Evolutionary conservation across 2,113 vertebrate species (phyloP), one percentile per base, ranked within the genome.

Genomic region (Tringa solitaria): DNA sequence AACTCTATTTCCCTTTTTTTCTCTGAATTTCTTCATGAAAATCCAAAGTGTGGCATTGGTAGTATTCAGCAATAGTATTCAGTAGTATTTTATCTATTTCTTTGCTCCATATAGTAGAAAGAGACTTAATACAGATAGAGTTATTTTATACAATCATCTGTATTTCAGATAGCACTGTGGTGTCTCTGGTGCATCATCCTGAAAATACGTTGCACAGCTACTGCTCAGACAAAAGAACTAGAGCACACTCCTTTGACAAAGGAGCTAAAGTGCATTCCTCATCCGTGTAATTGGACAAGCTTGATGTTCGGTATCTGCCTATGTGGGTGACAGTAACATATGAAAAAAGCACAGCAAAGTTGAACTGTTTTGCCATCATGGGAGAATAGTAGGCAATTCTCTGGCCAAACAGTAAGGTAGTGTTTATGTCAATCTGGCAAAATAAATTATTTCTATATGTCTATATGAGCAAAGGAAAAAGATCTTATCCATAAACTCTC

Each of bases 161-260:
- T 6, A 23, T 41, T 84, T 89, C 68, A 89, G 53, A 73, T 1
- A 73, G 63, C 22, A 28, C 26, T 64, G 33, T 6, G 16, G 37
- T 19, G 37, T 22, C 37, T 68, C 67, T 1, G 0, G 13, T 4
- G 30, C 54, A 80, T 18, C 30, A 46, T 70, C 39, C 51, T 51
- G 26, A 83, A 19, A 60, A 80, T 30, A 14, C 8, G 57, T 57
- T 7, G 7, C 60, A 70, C 8, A 78, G 46, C 46, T 78, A 26
- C 63, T 87, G 43, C 48, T 95, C 76, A 48, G 45, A 82, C 59
- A 89, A 78, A 91, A 60, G 69, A 89, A 46, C 60, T 17, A 57
- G 9, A 74, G 20, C 0, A 0, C 2, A 2, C 43, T 87, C 63
- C 46, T 45, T 23, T 50, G 82, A 81, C 43, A 81, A 48, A 68